These are phyloP conservation scores for Heliconius cydno DNA, from an alignment of 2,888 invertebrate genomes.

Conservation along the genomic window DNA sequence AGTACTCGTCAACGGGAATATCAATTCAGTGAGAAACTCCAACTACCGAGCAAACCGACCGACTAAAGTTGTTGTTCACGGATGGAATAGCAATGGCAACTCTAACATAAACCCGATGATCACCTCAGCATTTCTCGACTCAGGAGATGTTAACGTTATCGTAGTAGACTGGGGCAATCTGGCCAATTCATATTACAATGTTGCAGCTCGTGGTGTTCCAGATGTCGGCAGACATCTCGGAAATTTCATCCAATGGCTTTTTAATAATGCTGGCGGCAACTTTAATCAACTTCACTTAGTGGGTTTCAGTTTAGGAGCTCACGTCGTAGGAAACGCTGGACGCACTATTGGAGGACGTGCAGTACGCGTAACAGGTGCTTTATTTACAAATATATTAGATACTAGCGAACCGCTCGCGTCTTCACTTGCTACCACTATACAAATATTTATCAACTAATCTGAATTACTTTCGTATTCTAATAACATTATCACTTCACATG, in stretches of 20 bases:
- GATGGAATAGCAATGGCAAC: constrained; percentile 59
- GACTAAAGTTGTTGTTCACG: constrained; percentile 59
- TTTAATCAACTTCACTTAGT: constrained; percentile 70
- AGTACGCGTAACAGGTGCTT: constrained; percentile 55
- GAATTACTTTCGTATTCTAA: no score
- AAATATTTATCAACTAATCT: no score
- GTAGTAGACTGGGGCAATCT: constrained; percentile 65
- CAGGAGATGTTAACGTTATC: constrained; percentile 60
- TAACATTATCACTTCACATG: no score
- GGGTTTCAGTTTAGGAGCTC: constrained; percentile 75
- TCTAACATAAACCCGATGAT: constrained; percentile 53
- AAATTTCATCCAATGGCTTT: constrained; percentile 66
- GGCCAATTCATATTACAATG: constrained; percentile 56
- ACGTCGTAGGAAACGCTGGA: constrained; percentile 68
- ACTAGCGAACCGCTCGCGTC: no score
- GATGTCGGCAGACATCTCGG: constrained; percentile 62
- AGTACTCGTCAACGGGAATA: constrained; percentile 55
- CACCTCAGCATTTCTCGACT: constrained; percentile 56
- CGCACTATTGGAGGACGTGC: constrained; percentile 57
- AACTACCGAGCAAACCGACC: constrained; percentile 55
- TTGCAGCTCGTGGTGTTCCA: constrained; percentile 59
- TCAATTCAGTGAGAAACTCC: constrained; percentile 55
- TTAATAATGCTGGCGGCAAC: constrained; percentile 63
- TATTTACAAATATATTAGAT: no score
- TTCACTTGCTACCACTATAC: no score